Evolutionary conservation across 2,797 vertebrate genomes (phyloP).

Genomic region (Hippoglossus hippoglossus): DNA sequence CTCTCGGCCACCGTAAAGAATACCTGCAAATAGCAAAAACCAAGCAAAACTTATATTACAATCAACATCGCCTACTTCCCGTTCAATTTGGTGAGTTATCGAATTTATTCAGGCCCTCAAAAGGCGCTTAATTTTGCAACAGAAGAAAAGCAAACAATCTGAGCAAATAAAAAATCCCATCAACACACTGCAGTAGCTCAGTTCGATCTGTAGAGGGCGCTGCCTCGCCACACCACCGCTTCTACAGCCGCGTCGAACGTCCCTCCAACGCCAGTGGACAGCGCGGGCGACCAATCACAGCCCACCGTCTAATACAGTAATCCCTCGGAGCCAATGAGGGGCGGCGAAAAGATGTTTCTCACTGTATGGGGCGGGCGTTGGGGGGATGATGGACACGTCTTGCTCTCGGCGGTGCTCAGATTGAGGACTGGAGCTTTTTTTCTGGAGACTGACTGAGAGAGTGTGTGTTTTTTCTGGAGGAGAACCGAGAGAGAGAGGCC

Average conservation of each 20-base stretch:
- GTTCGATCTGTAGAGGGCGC: slow-evolving; percentile 44
- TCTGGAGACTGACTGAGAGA: slow-evolving; percentile 49
- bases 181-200: not conserved
- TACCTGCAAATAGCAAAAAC: no score
- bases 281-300: slow-evolving; percentile 55
- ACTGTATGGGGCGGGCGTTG: slow-evolving; percentile 73
- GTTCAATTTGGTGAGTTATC: no score
- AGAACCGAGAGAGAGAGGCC: slow-evolving; percentile 47
- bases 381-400: slow-evolving; percentile 70
- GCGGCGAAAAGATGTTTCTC: slow-evolving; percentile 43
- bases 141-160: not conserved
- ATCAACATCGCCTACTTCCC: no score
- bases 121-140: not conserved
- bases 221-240: not conserved
- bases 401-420: slow-evolving; percentile 57
- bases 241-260: slow-evolving; percentile 20
- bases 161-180: not conserved
- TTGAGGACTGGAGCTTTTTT: slow-evolving; percentile 62
- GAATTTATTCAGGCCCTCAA: no score
- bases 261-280: slow-evolving; percentile 46
- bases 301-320: slow-evolving; percentile 52
- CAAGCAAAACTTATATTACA: no score
- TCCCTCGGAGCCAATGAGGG: slow-evolving; percentile 58
- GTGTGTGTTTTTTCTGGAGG: slow-evolving; percentile 61
- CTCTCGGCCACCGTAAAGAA: no score